These are phyloP conservation scores for Pecten maximus DNA, from an alignment of 2,888 invertebrate species.

Conservation along the genomic window DNA sequence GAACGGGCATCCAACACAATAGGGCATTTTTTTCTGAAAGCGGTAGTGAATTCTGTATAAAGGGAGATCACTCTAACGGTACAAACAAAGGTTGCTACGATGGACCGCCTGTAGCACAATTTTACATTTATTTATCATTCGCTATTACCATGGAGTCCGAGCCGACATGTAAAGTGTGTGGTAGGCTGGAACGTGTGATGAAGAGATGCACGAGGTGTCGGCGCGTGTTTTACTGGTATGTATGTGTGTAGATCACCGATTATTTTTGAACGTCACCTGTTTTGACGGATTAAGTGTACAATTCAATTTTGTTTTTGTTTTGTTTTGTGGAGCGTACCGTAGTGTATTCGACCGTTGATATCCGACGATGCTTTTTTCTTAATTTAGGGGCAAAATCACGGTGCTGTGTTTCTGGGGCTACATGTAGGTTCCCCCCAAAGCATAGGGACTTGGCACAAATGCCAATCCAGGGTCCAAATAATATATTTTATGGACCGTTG, in stretches of 20 bases:
- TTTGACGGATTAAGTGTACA: constrained; percentile 30
- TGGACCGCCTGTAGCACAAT: neutral
- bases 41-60: neutral
- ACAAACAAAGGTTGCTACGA: constrained; percentile 31
- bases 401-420: no score
- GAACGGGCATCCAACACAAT: no score
- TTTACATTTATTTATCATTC: neutral
- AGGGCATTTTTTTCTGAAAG: no score
- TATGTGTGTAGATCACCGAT: neutral
- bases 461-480: no score
- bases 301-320: no score
- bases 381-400: no score
- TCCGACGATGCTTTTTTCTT: no score
- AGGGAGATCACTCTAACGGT: neutral
- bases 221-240: constrained; percentile 69
- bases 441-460: no score
- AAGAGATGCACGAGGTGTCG: constrained; percentile 72
- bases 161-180: constrained; percentile 56
- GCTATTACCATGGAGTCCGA: neutral
- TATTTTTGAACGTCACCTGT: neutral
- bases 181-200: constrained; percentile 60
- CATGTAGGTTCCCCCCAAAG: no score
- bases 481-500: no score
- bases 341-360: no score
- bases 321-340: no score